phyloP scores from a whole-genome alignment of 2,888 invertebrate species.

The Amiota communis region DNA sequence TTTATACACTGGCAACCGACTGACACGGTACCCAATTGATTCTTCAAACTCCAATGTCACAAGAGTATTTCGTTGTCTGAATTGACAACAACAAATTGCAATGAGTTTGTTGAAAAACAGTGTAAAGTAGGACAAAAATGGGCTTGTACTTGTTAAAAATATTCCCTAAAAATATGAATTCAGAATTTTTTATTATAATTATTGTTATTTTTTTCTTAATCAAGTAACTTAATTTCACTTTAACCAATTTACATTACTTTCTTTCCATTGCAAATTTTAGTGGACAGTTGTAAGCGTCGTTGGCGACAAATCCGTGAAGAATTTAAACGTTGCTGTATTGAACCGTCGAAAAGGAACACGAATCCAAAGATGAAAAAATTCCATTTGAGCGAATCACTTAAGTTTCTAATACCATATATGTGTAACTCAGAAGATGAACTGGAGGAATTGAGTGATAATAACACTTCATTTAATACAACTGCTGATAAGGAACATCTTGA shows the following conservation, averaged over 20 bases:
- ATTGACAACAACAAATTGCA: too few relatives aligned
- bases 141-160: too few relatives aligned
- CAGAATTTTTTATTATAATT: too few relatives aligned
- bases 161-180: too few relatives aligned
- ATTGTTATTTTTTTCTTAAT: too few relatives aligned
- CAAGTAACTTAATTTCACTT: neutral
- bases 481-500: slow-evolving; percentile 30
- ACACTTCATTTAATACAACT: neutral
- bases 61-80: too few relatives aligned
- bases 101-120: too few relatives aligned
- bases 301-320: slow-evolving; percentile 65
- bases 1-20: too few relatives aligned
- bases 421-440: neutral
- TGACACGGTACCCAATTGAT: too few relatives aligned
- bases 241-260: neutral
- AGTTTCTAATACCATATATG: slow-evolving; percentile 59
- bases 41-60: too few relatives aligned
- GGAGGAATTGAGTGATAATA: slow-evolving; percentile 15
- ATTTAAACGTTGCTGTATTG: slow-evolving; percentile 51
- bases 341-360: slow-evolving; percentile 45
- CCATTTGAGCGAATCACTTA: slow-evolving; percentile 54
- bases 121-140: too few relatives aligned
- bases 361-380: slow-evolving; percentile 47
- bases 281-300: slow-evolving; percentile 61
- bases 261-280: slow-evolving; percentile 45